Base-by-base conservation (phyloP, 2,797 vertebrate genomes). In the Melanotaenia parkinsoni region DNA sequence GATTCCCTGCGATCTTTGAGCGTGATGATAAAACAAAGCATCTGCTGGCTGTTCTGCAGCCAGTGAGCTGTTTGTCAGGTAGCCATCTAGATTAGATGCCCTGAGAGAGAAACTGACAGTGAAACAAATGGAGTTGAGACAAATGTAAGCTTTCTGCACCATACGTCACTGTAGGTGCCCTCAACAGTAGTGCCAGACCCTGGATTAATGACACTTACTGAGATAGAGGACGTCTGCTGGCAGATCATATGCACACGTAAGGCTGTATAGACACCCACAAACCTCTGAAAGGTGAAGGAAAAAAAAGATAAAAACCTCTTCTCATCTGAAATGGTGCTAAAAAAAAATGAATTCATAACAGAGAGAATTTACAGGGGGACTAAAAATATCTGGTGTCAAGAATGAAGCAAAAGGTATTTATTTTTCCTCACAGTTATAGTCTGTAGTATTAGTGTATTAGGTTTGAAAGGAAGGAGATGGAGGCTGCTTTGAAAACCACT, bases 81-180 rank as follows among this genome's bases (percentile, higher is more conserved):
- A 57, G 84, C 87, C 86, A 86, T 74, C 83, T 74, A 90, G 91
- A 92, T 92, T 81, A 91, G 85, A 86, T 85, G 86, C 87, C 82
- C 82, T 83, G 63, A 83, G 83, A 63, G 57, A 45, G 82, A 72
- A 84, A 90, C 90, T 89, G 84, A 80, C 88, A 84, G 85, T 59
- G 81, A 88, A 88, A 90, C 84, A 89, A 93, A 91, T 86, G 82
- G 81, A 90, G 89, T 83, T 64, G 77, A 87, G 89, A 89, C 87
- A 92, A 86, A 90, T 85, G 88, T 78, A 2, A 75, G 84, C 80
- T 33, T 62, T 82, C 62, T 0, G 50, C 33, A 78, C 77, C 83
- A 91, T 92, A 78, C 75, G 76, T 93, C 89, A 91, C 74, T 83
- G 85, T 87, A 87, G 77, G 66, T 43, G 38, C 47, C 58, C 66